Base-by-base conservation (phyloP, 2,888 invertebrate genomes). In the Eucera pruinosa region DNA sequence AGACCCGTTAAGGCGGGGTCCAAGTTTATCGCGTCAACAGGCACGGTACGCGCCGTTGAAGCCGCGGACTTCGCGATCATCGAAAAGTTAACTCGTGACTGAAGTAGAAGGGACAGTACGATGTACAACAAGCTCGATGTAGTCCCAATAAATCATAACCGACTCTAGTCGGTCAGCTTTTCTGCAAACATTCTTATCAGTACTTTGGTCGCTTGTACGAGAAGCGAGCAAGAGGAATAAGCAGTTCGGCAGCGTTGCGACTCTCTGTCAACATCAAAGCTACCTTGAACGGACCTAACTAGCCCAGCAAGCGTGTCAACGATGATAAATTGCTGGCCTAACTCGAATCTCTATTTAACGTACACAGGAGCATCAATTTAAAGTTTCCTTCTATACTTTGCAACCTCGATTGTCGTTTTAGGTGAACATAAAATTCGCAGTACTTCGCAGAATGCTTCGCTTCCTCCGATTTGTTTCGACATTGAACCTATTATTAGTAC, bases 1-100 rank as follows among this genome's bases (percentile, higher is more conserved):
- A 62, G 74, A 62, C 58, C 74, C 74, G 79, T 74, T 80, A 66
- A 68, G 66, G 64, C 68, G 61, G 60, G 64, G 71, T 68, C 39
- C 60, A 25, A 55, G 50, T 70, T 82, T 82, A 82, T 82, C 80
- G 68, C 39, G 13, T 41, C 54, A 33, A 39, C 47, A 39, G 18
- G 13, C 52, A 68, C 54, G 27, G 11, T 27, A 45, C 58, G 25
- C 9, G 36, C 65, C n/a, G 55, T 61, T 55, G 43, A 30, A 41
- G 43, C 23, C 23, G 43, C 9, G 27, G n/a, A 50, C 54, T 55
- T 54, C 36, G 7, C 27, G n/a, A 43, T 9, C n/a, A 11, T n/a
- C 45, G 13, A 45, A 62, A 68, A 76, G 72, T n/a, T 54, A 20
- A 41, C 25, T 9, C 5, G 30, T 11, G 50, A 23, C 11, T 13